Percentiles rank a stretch among this genome's conserved stretches.
Evolutionary conservation across 2,113 vertebrate genomes (phyloP).

Genomic region (Apteryx owenii): DNA sequence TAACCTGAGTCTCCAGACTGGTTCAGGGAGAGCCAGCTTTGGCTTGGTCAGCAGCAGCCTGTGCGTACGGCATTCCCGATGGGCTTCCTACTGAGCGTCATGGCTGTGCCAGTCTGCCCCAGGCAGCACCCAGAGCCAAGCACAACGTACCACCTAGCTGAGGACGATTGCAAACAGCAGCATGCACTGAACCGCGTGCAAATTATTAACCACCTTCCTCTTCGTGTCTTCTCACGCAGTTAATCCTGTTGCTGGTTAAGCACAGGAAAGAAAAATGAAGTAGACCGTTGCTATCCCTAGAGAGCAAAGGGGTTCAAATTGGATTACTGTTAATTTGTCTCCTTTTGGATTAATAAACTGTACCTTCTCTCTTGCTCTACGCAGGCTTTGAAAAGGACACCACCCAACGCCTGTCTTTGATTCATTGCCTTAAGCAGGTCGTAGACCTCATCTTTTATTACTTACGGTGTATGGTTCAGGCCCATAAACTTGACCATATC

Average conservation of each 20-base stretch:
- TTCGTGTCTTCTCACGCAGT: background rate
- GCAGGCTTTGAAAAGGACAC: background rate
- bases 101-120: background rate
- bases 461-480: fast-evolving
- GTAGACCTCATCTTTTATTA: fast-evolving
- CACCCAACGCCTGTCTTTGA: too few relatives aligned
- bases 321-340: background rate
- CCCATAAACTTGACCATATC: fast-evolving
- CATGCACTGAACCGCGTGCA: background rate
- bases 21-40: background rate
- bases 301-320: background rate
- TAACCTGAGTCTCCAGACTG: background rate
- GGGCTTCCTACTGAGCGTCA: too few relatives aligned
- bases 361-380: background rate
- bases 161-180: background rate
- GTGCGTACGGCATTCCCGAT: fast-evolving
- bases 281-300: background rate
- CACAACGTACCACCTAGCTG: background rate
- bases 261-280: background rate
- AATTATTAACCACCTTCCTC: background rate
- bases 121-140: background rate
- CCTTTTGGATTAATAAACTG: background rate
- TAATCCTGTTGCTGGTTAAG: background rate
- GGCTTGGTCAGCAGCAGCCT: background rate
- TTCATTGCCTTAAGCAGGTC: background rate